Conservation (phyloP, 2,888 invertebrate genomes). For the Entomobrya proxima region DNA sequence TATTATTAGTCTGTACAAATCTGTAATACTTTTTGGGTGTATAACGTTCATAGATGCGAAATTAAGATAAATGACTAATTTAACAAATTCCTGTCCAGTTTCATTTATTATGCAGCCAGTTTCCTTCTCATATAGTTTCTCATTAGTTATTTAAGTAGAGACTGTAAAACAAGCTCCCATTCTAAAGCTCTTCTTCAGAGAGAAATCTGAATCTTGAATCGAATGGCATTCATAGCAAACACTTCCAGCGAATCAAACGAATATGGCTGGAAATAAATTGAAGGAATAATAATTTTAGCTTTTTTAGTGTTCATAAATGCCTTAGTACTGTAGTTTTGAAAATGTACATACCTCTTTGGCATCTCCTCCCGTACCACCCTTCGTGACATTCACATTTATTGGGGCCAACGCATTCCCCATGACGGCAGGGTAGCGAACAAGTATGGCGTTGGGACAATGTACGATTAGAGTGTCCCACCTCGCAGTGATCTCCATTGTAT, state of each 20-base stretch:
- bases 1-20: neutral
- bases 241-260: no score
- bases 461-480: constrained; percentile 83
- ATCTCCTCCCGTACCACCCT: constrained; percentile 90
- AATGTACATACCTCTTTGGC: constrained; percentile 83
- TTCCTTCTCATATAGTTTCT: neutral
- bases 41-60: neutral
- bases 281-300: neutral
- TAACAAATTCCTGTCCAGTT: neutral
- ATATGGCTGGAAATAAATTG: constrained; percentile 51
- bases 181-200: no score
- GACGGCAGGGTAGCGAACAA: constrained; percentile 86
- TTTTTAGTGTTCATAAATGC: neutral
- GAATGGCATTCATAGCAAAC: no score
- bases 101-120: neutral
- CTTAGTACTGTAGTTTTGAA: neutral
- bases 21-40: constrained; percentile 33
- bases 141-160: no score
- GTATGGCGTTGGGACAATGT: constrained; percentile 83
- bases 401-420: constrained; percentile 84
- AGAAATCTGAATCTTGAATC: no score
- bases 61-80: constrained; percentile 24
- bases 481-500: constrained; percentile 92
- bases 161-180: no score
- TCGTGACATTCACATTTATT: constrained; percentile 87